A percentile compares a stretch with the other conserved stretches of the same genome.
Conservation (phyloP, 2,113 vertebrate species). For the Sinocyclocheilus rhinocerous region DNA sequence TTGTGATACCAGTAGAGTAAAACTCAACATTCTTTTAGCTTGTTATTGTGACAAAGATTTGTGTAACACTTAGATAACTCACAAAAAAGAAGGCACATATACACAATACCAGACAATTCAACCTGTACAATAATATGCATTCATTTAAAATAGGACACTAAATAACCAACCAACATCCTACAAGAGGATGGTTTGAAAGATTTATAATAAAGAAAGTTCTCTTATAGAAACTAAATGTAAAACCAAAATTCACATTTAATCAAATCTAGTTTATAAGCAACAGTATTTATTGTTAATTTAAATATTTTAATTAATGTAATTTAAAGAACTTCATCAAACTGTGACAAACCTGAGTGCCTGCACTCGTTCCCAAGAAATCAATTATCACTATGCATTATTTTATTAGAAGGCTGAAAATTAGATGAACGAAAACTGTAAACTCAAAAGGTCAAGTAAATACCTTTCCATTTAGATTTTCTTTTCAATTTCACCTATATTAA, state of each 20-base stretch:
- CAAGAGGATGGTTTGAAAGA: slow-evolving; percentile 13
- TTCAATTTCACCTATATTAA: not conserved
- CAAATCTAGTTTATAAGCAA: not conserved
- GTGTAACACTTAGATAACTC: slow-evolving; percentile 32
- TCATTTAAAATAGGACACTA: slow-evolving; percentile 5
- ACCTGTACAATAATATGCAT: slow-evolving; percentile 37
- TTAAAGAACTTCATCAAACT: not conserved
- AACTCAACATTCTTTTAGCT: slow-evolving; percentile 34
- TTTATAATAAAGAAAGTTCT: not conserved
- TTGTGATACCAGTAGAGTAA: not conserved
- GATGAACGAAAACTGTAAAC: not conserved
- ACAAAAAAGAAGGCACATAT: slow-evolving; percentile 34
- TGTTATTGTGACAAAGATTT: slow-evolving; percentile 29
- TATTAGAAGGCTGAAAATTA: not conserved
- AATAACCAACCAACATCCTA: not conserved
- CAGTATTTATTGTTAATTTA: slow-evolving; percentile 1
- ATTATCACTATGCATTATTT: not conserved
- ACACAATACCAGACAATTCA: slow-evolving; percentile 6
- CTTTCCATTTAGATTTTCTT: not conserved
- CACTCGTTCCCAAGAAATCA: slow-evolving; percentile 41
- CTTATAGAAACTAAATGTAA: not conserved
- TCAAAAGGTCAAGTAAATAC: not conserved
- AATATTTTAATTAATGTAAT: not conserved
- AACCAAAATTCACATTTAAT: slow-evolving; percentile 22
- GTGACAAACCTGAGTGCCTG: slow-evolving; percentile 53